Percentiles rank a stretch among this genome's conserved stretches.
phyloP scores from a whole-genome alignment of 2,797 vertebrate genomes.

The Myotis pilosus region DNA sequence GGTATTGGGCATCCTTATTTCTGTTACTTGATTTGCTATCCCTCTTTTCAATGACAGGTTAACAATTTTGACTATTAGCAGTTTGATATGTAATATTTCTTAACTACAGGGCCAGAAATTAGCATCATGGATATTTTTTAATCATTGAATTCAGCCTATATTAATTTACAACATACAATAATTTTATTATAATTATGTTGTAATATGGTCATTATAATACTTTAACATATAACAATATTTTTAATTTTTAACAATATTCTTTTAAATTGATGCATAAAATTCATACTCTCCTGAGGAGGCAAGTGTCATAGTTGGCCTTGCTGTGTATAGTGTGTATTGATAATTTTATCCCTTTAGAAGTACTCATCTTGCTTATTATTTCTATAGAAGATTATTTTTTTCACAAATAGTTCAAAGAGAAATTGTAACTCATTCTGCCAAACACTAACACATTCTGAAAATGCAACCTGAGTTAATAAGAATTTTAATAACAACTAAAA shows the following conservation, averaged over 20 bases:
- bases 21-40: not conserved
- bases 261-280: not conserved
- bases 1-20: not conserved
- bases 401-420: constrained; percentile 10
- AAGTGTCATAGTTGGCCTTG: not conserved
- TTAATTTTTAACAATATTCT: not conserved
- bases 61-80: not conserved
- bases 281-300: not conserved
- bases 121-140: not conserved
- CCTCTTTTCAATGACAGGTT: not conserved
- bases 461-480: not conserved
- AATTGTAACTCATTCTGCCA: not conserved
- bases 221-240: not conserved
- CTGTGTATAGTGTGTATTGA: not conserved
- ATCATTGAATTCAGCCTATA: not conserved
- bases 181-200: not conserved
- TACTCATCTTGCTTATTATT: constrained; percentile 1
- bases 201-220: not conserved
- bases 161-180: not conserved
- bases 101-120: not conserved
- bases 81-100: not conserved
- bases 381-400: not conserved
- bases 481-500: not conserved
- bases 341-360: not conserved
- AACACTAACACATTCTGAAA: constrained; percentile 24